Percentiles rank a stretch among this genome's conserved stretches.
These are phyloP conservation scores for Rhadina sibilatrix DNA, from an alignment of 2,113 vertebrate species.

Conservation along the genomic window DNA sequence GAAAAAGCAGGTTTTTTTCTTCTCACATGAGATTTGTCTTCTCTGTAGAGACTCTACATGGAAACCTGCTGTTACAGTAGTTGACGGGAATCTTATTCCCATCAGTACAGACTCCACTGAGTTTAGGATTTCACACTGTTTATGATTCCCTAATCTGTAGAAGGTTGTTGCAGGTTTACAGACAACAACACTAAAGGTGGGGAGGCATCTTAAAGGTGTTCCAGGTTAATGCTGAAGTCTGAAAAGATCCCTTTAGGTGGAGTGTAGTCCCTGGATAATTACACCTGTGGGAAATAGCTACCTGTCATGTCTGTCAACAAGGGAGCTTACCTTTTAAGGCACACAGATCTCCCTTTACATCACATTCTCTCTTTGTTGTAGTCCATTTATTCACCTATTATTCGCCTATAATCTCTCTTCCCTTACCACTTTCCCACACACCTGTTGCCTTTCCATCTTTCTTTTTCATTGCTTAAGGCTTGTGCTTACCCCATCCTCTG, in stretches of 20 bases:
- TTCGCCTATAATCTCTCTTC: conserved; percentile 17
- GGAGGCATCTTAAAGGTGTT: neutral
- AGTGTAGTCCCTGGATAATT: neutral
- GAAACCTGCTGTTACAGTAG: neutral
- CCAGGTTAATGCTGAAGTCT: neutral
- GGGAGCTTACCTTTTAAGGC: conserved; percentile 12
- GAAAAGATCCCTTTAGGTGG: neutral
- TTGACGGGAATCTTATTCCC: neutral
- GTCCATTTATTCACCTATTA: conserved; percentile 1
- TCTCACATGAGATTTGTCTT: neutral
- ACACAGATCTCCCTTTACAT: neutral
- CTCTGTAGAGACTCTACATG: neutral
- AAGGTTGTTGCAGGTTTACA: neutral
- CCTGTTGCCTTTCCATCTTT: neutral
- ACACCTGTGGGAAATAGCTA: neutral
- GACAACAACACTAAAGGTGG: neutral
- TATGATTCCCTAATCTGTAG: neutral
- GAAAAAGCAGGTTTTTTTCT: neutral
- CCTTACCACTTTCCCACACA: conserved; percentile 2
- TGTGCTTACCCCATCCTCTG: neutral
- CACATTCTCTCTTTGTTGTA: conserved; percentile 4
- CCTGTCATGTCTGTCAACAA: conserved; percentile 41
- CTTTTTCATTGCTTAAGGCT: neutral
- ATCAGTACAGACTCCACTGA: neutral
- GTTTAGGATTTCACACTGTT: neutral